Evolutionary conservation across 2,797 vertebrate genomes (phyloP), one percentile per base, ranked within the genome.

Genomic region (Hemibagrus guttatus): DNA sequence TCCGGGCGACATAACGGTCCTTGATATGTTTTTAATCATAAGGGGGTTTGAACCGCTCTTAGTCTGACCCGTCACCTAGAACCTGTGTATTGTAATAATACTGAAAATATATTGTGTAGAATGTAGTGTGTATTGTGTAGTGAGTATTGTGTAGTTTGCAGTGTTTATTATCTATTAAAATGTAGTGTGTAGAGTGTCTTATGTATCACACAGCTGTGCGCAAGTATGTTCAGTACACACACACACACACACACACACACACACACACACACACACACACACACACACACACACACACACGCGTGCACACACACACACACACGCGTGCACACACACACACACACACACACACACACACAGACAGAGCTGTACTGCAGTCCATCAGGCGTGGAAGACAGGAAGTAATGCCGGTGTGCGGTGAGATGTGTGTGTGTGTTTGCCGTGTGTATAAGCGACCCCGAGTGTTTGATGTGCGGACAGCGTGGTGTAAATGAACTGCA

Each of bases 331-430:
- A 64, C 63, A 31, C 28, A 66, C 31, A 39, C 68, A 69, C 68
- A 39, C 68, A 69, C 35, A 69, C 66, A 68, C 28, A 17, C 68
- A 69, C 68, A 69, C 68, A 74, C 21, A 49, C 11, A 49, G 1
- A 23, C 11, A 54, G 14, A 16, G 75, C 8, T 64, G 72, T 86
- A 66, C n/a, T 21, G 46, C 6, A 87, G 85, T 88, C 91, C 88
- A 91, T 93, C 87, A 93, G 90, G 91, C 87, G 3, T 28, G 93
- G 91, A 93, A 49, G 0, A 64, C 35, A 64, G 92, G 92, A 92
- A 89, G 90, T 68, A 89, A 87, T 88, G 91, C 59, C 88, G 88
- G 86, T 86, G 69, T 71, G 79, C 39, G 12, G 23, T 49, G 56
- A 19, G 71, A 61, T 87, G 39, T 46, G 39, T 46, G 49, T 66